Evolutionary conservation across 2,113 vertebrate genomes (phyloP).

Genomic region (Peucedramus taeniatus): DNA sequence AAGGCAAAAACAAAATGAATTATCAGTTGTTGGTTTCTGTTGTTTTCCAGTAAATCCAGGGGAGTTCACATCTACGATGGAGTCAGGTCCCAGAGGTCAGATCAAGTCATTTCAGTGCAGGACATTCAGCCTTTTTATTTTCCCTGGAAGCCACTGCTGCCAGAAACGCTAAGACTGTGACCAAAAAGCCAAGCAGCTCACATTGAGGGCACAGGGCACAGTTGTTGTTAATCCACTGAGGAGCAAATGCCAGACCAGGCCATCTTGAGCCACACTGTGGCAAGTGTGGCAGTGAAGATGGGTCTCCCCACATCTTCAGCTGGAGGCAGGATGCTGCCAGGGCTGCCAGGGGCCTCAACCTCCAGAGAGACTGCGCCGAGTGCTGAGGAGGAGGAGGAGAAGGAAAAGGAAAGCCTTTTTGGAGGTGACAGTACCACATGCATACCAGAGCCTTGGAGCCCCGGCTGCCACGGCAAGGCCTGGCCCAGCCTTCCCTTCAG

Average conservation of each 20-base stretch:
- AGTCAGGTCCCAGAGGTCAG: neutral
- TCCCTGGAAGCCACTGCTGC: neutral
- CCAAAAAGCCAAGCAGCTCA: neutral
- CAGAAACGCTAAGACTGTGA: neutral
- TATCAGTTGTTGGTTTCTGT: neutral
- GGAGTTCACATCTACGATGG: neutral
- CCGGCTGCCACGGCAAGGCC: accelerated
- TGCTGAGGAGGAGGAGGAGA: neutral
- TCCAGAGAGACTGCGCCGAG: accelerated
- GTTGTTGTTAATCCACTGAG: neutral
- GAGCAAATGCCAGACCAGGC: neutral
- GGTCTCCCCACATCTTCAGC: neutral
- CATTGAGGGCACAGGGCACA: neutral
- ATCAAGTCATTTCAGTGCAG: neutral
- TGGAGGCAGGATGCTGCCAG: neutral
- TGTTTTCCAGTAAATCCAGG: neutral
- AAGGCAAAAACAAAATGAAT: neutral
- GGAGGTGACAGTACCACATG: accelerated
- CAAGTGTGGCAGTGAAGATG: accelerated
- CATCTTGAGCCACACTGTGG: accelerated
- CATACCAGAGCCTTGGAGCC: neutral
- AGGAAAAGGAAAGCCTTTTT: neutral
- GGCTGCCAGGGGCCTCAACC: neutral
- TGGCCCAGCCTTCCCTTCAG: neutral
- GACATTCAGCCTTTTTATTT: neutral